Percentiles rank a stretch among this genome's conserved stretches.
Evolutionary conservation across 2,888 invertebrate species (phyloP).

Genomic region (Hoplodrina blanda): DNA sequence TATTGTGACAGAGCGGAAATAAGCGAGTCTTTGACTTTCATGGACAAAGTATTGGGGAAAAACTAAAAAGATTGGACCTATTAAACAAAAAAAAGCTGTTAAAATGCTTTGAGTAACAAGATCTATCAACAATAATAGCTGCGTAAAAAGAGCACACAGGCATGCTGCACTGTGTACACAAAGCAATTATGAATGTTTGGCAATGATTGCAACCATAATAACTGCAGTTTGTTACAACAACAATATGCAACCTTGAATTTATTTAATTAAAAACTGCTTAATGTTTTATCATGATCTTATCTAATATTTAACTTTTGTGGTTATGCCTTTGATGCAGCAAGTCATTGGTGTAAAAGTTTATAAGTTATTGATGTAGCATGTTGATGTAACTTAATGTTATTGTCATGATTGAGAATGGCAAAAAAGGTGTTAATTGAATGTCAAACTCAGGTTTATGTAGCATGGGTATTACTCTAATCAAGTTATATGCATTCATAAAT

Average conservation of each 20-base stretch:
- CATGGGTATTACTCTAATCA: not conserved
- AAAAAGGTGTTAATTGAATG: conserved; percentile 12
- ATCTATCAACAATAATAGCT: not conserved
- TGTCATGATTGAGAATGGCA: conserved; percentile 1
- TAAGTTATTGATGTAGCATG: not conserved
- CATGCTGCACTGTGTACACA: not conserved
- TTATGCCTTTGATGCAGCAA: not conserved
- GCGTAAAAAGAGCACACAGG: not conserved
- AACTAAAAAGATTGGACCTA: too few species aligned
- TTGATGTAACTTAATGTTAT: not conserved
- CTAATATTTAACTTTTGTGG: not conserved
- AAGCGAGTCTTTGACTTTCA: not conserved
- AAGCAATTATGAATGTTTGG: conserved; percentile 37
- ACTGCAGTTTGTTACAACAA: conserved; percentile 19
- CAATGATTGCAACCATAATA: conserved; percentile 33
- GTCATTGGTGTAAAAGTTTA: not conserved
- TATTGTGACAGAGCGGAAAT: too few species aligned
- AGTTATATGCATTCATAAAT: conserved; percentile 6
- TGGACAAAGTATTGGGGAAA: not conserved
- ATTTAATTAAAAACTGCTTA: conserved; percentile 6
- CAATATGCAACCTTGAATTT: conserved; percentile 33
- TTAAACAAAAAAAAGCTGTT: not conserved
- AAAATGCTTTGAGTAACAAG: not conserved
- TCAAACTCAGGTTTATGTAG: not conserved
- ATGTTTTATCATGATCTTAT: not conserved